Evolutionary conservation across 1,140 invertebrate species (phyloP), one percentile per base, ranked within the genome.

Genomic region (Euwallacea similis): DNA sequence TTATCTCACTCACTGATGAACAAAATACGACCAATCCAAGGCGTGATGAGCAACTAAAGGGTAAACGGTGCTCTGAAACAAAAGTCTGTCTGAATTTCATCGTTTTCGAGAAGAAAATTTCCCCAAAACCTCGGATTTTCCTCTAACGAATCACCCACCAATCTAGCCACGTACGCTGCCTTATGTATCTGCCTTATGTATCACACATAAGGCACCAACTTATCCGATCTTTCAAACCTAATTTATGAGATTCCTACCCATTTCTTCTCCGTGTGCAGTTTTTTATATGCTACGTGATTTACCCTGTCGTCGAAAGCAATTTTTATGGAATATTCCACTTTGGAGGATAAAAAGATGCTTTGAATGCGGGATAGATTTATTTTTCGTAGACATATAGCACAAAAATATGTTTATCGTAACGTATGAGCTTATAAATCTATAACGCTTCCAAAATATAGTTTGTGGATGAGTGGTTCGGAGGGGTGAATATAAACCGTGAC

Each of bases 341-440:
- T 11, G 64, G 7, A 16, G 59, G 64, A 9, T 9, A 16, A 55
- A 66, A 66, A 66, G 64, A 41, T 10, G 55, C 47, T 42, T 66
- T 41, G 21, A 66, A 66, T 66, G 55, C 33, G n/a, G 33, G 50
- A 66, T 55, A 55, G 41, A 66, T 55, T 66, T 66, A 50, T 15
- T 55, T 66, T 66, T 66, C 43, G 8, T 42, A 21, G 53, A 66
- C 44, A 66, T 55, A 66, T 44, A 33, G 41, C 50, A 66, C 64
- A 66, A 66, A 66, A 66, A 66, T 66, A 66, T 66, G 64, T 66
- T 66, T 66, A 42, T 55, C 50, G 64, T 66, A 50, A 66, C 53
- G 55, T 66, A 66, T 50, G 50, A 66, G 64, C 50, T 55, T 66
- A 66, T 66, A 66, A 66, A 66, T 66, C 64, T 66, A 64, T 9